Evolutionary conservation across 2,888 invertebrate species (phyloP), one percentile per base, ranked within the genome.

Genomic region (Heliothis peltigera): DNA sequence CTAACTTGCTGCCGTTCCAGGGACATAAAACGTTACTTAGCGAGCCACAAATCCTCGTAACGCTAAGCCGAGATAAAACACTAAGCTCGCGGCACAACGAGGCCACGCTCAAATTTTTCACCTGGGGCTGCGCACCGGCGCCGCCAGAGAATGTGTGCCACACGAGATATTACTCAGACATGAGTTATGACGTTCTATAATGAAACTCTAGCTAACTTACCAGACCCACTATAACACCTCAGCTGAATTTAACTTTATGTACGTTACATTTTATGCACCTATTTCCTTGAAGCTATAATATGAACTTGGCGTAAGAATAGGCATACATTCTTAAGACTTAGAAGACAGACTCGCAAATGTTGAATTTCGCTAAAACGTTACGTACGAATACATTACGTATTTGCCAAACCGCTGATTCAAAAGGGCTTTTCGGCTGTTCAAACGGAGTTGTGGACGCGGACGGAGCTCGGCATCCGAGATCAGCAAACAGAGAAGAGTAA

Each of bases 1-100:
- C 89, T 89, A 90, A 92, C 86, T 92, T 91, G 90, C 89, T 90
- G 89, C 88, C 90, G 87, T 90, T 91, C 84, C 89, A 86, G 88
- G 86, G 90, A 92, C 94, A 94, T 94, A 95, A 95, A 94, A 94
- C 93, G 89, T 94, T 94, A 93, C 93, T 94, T 94, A 94, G 93
- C 89, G 90, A 92, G 91, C 93, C 92, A 94, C 94, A 94, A 93
- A 95, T 95, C 91, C 93, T 94, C 91, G 93, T 94, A 94, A 94
- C 90, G 91, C 89, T 93, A 92, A 95, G 93, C 93, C 92, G 92
- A 93, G 94, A 95, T 94, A 95, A 94, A 94, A 93, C 92, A 93
- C 91, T 92, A 92, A 92, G 93, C 93, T 91, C 88, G 89, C 85
- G 89, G 90, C 89, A 90, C 91, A 88, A 87, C 87, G 92, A 89